Conservation (phyloP, 2,888 invertebrate genomes). For the Acronicta psi region DNA sequence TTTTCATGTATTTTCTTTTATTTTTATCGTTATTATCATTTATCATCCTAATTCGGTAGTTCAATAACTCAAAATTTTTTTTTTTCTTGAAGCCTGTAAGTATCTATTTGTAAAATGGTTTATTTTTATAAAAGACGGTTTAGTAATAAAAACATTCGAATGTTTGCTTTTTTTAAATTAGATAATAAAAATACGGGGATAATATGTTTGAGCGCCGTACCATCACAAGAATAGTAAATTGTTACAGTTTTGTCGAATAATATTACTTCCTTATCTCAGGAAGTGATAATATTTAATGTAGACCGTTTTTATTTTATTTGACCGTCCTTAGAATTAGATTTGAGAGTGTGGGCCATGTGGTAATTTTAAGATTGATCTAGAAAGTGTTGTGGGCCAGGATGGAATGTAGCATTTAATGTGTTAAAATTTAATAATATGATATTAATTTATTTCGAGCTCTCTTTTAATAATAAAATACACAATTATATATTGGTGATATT, state of each 20-base stretch:
- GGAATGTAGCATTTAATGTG: slow-evolving; percentile 69
- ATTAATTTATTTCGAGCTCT: slow-evolving; percentile 58
- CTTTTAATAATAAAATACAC: slow-evolving; percentile 29
- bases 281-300: slow-evolving; percentile 22
- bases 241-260: slow-evolving; percentile 25
- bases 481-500: slow-evolving; percentile 1
- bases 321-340: slow-evolving; percentile 79
- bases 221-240: slow-evolving; percentile 24
- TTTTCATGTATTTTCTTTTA: too few species aligned
- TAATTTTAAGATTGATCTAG: slow-evolving; percentile 46
- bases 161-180: too few species aligned
- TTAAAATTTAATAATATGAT: slow-evolving; percentile 35
- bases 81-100: too few species aligned
- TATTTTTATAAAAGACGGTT: slow-evolving; percentile 13
- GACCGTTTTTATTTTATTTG: slow-evolving; percentile 66
- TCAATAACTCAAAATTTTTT: too few species aligned
- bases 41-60: too few species aligned
- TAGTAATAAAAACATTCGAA: slow-evolving; percentile 10
- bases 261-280: slow-evolving; percentile 14
- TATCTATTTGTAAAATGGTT: not conserved
- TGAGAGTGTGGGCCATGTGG: slow-evolving; percentile 59
- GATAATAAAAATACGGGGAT: not conserved
- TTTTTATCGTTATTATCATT: too few species aligned
- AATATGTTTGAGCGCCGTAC: slow-evolving; percentile 30
- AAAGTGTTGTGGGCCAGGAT: slow-evolving; percentile 37